phyloP scores from a whole-genome alignment of 1,140 invertebrate species.

The Cydia splendana region DNA sequence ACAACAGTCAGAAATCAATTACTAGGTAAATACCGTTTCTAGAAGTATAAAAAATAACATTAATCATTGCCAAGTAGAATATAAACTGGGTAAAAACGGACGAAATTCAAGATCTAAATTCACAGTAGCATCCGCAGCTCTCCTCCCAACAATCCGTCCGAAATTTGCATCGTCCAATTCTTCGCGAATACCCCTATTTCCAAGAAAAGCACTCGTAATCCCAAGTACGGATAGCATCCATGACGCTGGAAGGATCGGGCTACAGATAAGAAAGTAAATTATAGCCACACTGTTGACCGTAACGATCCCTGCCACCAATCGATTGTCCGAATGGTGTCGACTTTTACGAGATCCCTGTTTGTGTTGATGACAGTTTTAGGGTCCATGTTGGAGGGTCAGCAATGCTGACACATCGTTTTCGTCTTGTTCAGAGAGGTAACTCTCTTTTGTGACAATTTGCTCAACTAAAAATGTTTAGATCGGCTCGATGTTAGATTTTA shows the following conservation, averaged over 20 bases:
- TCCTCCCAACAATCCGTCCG: conserved; percentile 2
- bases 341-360: conserved; percentile 28
- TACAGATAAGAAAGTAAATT: conserved; percentile 64
- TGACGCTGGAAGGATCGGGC: conserved; percentile 56
- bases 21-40: no score
- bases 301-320: conserved; percentile 36
- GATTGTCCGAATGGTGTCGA: conserved; percentile 18
- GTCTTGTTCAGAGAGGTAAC: not conserved
- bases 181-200: conserved; percentile 33
- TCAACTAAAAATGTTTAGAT: not conserved
- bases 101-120: not conserved
- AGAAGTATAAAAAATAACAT: not conserved
- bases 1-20: no score
- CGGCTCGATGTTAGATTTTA: not conserved
- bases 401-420: conserved; percentile 13
- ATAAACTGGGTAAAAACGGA: not conserved
- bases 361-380: conserved; percentile 31
- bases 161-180: conserved; percentile 45
- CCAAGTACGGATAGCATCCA: conserved; percentile 45
- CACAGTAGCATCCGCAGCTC: not conserved
- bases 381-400: conserved; percentile 2
- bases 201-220: conserved; percentile 42
- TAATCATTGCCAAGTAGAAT: not conserved
- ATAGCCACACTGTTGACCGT: conserved; percentile 54
- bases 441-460: not conserved